Evolutionary conservation across 2,888 invertebrate genomes (phyloP), one percentile per base, ranked within the genome.

Genomic region (Reticulitermes lucifugus): DNA sequence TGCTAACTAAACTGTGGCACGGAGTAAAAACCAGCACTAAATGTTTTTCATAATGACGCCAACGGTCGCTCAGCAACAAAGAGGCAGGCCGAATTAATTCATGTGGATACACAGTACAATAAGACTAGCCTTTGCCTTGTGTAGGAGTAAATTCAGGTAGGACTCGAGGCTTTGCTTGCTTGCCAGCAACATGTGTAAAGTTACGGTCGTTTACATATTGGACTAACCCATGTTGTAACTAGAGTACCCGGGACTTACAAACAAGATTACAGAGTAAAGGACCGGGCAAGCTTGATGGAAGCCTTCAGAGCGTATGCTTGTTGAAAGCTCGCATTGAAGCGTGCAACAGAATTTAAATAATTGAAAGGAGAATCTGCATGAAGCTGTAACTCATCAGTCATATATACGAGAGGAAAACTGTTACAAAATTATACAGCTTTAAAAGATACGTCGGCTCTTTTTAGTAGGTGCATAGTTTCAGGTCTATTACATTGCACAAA

Each of bases 291-390:
- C 65, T 25, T 10, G 12, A 25, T n/a, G n/a, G 65, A 65, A 14
- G 65, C 65, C 25, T 10, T 25, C n/a, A 6, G 65, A 65, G 7
- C 65, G 25, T 14, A n/a, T 25, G 0, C 65, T 25, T 65, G 65
- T 12, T 65, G 65, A 65, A 65, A 25, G 65, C 65, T 65, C 25
- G 65, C 65, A 65, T 65, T 25, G 65, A 65, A 65, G 65, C 65
- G 65, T 65, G 25, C n/a, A 65, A 25, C 2, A n/a, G 25, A 65
- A 65, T 65, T 65, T 65, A 65, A 65, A 65, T 65, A 65, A 65
- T 65, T 65, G 65, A 65, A 12, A 65, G 65, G 18, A 55, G 55
- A 18, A 12, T 18, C 55, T 55, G 18, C 55, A 55, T 55, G 55
- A 55, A 55, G 55, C n/a, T 7, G 65, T n/a, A 25, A n/a, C n/a